phyloP scores from a whole-genome alignment of 2,888 invertebrate genomes.

The Iselma pallidipennis region DNA sequence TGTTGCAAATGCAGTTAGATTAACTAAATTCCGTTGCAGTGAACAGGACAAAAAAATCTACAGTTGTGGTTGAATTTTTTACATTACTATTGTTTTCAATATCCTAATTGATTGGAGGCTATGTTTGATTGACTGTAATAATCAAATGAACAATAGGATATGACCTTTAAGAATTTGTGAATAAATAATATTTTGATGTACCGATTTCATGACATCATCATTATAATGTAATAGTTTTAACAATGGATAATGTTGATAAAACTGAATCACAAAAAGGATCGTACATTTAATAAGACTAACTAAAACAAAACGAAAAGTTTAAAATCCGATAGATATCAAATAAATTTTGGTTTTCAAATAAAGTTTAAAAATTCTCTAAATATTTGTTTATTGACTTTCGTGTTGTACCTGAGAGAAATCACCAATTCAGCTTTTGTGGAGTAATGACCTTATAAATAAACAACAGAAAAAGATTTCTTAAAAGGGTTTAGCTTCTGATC shows the following conservation, averaged over 20 bases:
- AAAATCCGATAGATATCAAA: too few species aligned
- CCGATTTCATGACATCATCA: not conserved
- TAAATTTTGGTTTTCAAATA: too few species aligned
- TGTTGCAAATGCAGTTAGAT: too few species aligned
- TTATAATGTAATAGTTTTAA: not conserved
- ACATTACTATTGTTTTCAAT: not conserved
- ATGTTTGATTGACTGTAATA: conserved; percentile 5
- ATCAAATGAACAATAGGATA: conserved; percentile 5
- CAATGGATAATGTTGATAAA: not conserved
- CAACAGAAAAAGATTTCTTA: not conserved
- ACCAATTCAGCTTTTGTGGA: too few species aligned
- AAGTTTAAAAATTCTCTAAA: too few species aligned
- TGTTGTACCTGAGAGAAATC: too few species aligned
- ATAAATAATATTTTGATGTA: conserved; percentile 1
- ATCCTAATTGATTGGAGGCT: not conserved
- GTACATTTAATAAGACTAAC: not conserved
- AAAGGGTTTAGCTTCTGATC: not conserved
- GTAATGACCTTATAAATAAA: not conserved
- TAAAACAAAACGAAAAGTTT: not conserved
- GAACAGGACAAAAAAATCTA: not conserved
- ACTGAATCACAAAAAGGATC: too few species aligned
- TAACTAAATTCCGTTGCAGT: too few species aligned
- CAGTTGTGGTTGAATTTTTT: not conserved
- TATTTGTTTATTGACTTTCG: too few species aligned
- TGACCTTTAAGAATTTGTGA: conserved; percentile 7